phyloP scores from a whole-genome alignment of 2,797 vertebrate species.

The Rousettus madagascariensis region DNA sequence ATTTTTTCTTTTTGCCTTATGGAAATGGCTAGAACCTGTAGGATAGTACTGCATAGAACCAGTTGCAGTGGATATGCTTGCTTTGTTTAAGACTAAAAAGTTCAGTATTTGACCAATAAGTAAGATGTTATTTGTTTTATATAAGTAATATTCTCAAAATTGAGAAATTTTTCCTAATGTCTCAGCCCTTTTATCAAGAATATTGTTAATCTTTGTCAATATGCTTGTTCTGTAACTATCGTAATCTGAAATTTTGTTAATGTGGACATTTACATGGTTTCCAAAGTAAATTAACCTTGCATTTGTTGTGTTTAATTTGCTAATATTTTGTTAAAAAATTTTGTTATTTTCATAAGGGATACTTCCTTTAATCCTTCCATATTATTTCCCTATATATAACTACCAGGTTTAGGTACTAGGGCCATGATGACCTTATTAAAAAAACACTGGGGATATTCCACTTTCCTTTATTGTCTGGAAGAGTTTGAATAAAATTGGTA shows the following conservation, averaged over 20 bases:
- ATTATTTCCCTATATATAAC: too few relatives aligned
- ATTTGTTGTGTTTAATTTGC: neutral
- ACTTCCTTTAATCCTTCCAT: neutral
- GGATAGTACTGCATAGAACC: neutral
- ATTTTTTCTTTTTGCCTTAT: neutral
- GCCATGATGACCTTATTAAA: neutral
- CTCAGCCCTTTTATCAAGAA: neutral
- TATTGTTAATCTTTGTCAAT: neutral
- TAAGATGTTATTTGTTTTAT: neutral
- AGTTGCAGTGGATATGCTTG: neutral
- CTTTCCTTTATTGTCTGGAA: neutral
- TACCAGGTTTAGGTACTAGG: neutral
- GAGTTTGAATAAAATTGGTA: neutral
- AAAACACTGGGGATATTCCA: neutral
- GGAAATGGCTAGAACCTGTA: neutral
- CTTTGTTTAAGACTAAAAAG: neutral
- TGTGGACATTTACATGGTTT: neutral
- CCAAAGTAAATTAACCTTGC: neutral
- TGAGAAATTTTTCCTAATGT: neutral
- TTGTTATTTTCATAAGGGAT: neutral
- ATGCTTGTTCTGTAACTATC: neutral
- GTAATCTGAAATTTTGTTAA: neutral
- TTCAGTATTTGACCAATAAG: neutral
- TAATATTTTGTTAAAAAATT: neutral
- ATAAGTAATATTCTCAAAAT: neutral